phyloP scores from a whole-genome alignment of 2,113 vertebrate genomes.

The Rhinolophus sinicus region DNA sequence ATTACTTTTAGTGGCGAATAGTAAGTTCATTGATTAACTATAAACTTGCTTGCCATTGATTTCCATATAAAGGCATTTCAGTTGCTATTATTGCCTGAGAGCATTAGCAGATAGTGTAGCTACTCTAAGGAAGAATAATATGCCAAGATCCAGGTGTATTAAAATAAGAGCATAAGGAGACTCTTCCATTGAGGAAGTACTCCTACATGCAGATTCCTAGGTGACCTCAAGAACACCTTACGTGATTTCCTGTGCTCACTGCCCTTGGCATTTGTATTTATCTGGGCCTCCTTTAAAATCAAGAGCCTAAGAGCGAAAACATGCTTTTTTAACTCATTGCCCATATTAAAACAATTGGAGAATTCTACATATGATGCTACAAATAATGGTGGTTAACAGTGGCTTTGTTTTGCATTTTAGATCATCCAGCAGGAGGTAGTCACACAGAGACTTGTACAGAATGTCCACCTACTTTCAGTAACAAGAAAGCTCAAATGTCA shows the following conservation, averaged over 20 bases:
- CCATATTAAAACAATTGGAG: not conserved
- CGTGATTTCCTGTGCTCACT: not conserved
- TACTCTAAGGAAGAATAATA: not conserved
- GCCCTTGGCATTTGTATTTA: not conserved
- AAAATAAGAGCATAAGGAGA: not conserved
- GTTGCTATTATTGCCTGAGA: not conserved
- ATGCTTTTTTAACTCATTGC: not conserved
- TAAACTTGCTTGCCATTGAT: slow-evolving; percentile 28
- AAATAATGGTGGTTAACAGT: slow-evolving; percentile 6
- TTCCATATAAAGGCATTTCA: slow-evolving; percentile 28
- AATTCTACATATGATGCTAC: not conserved
- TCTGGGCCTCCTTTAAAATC: not conserved
- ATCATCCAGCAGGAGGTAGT: slow-evolving; percentile 72
- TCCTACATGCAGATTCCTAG: not conserved
- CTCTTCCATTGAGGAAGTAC: not conserved
- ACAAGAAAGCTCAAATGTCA: slow-evolving; percentile 80
- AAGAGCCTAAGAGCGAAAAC: not conserved
- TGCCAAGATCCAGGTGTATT: not conserved
- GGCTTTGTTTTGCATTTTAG: slow-evolving; percentile 79
- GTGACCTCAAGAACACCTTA: not conserved
- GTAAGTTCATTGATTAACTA: not conserved
- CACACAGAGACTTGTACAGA: slow-evolving; percentile 80
- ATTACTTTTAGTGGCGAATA: not conserved
- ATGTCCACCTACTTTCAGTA: slow-evolving; percentile 79
- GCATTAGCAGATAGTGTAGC: not conserved